phyloP scores from a whole-genome alignment of 2,113 vertebrate genomes.

The Riparia riparia region DNA sequence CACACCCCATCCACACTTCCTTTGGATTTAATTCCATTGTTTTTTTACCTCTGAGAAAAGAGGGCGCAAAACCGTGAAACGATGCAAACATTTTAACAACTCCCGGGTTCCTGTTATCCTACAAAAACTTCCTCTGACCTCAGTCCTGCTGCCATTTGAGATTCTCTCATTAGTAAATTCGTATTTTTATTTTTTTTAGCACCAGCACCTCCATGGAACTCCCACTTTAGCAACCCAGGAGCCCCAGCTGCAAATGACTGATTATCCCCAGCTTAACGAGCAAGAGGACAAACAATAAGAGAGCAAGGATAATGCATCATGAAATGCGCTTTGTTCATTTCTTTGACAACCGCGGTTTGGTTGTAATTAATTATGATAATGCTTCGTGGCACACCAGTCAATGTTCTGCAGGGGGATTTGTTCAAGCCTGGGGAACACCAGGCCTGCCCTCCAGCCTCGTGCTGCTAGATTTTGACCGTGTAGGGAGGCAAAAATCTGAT shows the following conservation, averaged over 20 bases:
- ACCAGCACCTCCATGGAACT: fast-evolving
- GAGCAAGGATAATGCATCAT: constrained; percentile 26
- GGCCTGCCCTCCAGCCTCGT: background rate
- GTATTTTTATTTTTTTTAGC: fast-evolving
- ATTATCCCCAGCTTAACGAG: constrained; percentile 30
- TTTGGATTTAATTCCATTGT: too few relatives aligned
- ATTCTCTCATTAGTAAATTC: background rate
- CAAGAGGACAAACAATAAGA: constrained; percentile 38
- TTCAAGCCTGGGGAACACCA: background rate
- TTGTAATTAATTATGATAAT: constrained; percentile 57
- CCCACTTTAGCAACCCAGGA: background rate
- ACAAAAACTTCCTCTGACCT: background rate
- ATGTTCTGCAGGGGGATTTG: constrained; percentile 4
- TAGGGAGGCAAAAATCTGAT: background rate
- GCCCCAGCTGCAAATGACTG: background rate
- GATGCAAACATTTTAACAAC: background rate
- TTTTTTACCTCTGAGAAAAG: background rate
- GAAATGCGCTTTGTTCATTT: constrained; percentile 34
- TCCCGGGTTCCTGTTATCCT: background rate
- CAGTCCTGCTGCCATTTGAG: background rate
- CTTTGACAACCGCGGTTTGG: constrained; percentile 54
- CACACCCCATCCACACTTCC: background rate
- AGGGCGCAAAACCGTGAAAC: fast-evolving
- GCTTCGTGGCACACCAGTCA: constrained; percentile 1
- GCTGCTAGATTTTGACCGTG: background rate